Percentiles rank a stretch among this genome's conserved stretches.
These are phyloP conservation scores for Morinoia aosen DNA, from an alignment of 2,888 invertebrate genomes.

Conservation along the genomic window DNA sequence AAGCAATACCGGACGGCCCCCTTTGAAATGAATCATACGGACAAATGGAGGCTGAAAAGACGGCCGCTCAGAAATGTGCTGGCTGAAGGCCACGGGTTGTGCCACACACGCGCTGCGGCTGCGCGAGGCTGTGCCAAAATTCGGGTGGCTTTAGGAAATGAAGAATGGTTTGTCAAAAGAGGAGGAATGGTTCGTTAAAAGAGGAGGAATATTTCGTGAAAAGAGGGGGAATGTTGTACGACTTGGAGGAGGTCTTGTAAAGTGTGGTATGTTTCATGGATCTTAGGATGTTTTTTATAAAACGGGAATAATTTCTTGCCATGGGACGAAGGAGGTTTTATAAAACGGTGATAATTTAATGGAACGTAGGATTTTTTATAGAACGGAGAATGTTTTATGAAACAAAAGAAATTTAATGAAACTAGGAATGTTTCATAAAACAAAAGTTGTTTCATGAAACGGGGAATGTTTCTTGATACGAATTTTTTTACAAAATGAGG, in stretches of 20 bases:
- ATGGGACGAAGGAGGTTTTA: not conserved
- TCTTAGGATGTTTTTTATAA: too few relatives aligned
- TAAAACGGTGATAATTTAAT: too few relatives aligned
- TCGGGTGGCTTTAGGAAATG: not conserved
- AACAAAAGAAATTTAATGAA: not conserved
- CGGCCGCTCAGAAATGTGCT: not conserved
- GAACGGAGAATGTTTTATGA: not conserved
- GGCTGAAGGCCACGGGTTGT: not conserved
- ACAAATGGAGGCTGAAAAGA: constrained; percentile 40
- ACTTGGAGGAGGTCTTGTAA: too few relatives aligned
- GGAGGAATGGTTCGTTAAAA: not conserved
- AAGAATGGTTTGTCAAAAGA: not conserved
- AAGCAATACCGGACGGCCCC: not conserved
- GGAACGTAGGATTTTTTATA: not conserved
- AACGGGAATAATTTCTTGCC: too few relatives aligned
- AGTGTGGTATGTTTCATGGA: too few relatives aligned
- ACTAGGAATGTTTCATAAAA: not conserved
- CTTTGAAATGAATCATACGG: constrained; percentile 33
- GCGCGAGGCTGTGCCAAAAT: not conserved
- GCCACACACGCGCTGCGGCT: constrained; percentile 19
- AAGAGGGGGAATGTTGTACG: too few relatives aligned
- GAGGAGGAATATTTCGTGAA: not conserved
- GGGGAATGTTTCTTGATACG: not conserved
- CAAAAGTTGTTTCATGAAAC: not conserved
- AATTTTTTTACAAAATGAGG: not conserved